phyloP scores from a whole-genome alignment of 2,113 vertebrate genomes.

The Murina feae region DNA sequence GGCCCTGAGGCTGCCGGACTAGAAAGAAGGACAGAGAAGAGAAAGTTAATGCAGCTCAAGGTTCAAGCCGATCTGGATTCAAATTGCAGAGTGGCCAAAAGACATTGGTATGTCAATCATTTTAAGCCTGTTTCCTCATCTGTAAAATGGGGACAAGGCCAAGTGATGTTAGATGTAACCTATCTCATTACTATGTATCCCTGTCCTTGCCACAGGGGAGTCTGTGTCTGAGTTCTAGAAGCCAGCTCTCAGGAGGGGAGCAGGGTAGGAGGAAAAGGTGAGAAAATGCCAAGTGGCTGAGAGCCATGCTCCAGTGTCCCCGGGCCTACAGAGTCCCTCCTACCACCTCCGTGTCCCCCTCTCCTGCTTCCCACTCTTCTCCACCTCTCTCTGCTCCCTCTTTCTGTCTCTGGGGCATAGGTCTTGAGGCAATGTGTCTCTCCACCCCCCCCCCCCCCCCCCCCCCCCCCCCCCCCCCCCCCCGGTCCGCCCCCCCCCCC shows the following conservation, averaged over 20 bases:
- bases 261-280: neutral
- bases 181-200: neutral
- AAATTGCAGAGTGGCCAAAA: neutral
- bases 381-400: neutral
- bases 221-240: neutral
- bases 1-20: neutral
- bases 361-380: neutral
- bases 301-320: neutral
- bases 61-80: neutral
- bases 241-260: neutral
- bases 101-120: neutral
- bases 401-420: neutral
- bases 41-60: neutral
- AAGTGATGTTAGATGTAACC: neutral
- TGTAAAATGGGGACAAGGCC: neutral
- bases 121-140: neutral
- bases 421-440: neutral
- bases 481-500: neutral
- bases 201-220: neutral
- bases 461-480: neutral
- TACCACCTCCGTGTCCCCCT: neutral
- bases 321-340: too few relatives aligned
- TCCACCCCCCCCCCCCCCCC: too few relatives aligned
- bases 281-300: neutral
- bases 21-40: neutral